Percentiles rank a stretch among this genome's conserved stretches.
These are phyloP conservation scores for Silurus aristotelis DNA, from an alignment of 2,797 vertebrate genomes.

Conservation along the genomic window DNA sequence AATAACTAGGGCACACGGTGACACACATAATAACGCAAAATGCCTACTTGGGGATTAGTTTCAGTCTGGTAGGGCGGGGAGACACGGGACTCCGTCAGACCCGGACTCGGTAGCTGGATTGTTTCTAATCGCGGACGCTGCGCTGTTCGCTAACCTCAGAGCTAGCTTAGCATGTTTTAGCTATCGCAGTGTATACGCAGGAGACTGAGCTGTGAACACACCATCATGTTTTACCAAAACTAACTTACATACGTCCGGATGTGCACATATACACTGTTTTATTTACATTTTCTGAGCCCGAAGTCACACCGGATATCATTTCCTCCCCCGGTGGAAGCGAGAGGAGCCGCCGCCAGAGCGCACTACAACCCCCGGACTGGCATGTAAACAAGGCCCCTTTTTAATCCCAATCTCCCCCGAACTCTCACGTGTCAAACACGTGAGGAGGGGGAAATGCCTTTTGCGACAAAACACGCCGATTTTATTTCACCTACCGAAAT, in stretches of 20 bases:
- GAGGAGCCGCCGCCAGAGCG: conserved; percentile 57
- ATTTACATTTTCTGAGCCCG: not conserved
- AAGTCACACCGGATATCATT: not conserved
- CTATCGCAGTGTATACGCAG: conserved; percentile 7
- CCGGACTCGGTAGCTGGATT: conserved; percentile 25
- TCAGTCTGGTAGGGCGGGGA: conserved; percentile 15
- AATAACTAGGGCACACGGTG: conserved; percentile 74
- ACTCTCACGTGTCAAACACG: conserved; percentile 16
- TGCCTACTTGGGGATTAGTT: conserved; percentile 59
- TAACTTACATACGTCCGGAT: too few relatives aligned
- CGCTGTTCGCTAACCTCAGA: not conserved
- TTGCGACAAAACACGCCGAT: not conserved
- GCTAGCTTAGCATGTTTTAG: conserved; percentile 13
- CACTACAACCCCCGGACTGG: conserved; percentile 69
- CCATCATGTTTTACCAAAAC: not conserved
- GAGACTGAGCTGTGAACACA: not conserved
- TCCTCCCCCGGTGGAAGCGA: conserved; percentile 42
- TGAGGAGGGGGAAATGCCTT: not conserved
- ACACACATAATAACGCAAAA: conserved; percentile 69
- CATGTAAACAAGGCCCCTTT: conserved; percentile 83
- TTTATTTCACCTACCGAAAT: conserved; percentile 64
- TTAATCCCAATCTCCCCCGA: too few relatives aligned
- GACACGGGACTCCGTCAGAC: conserved; percentile 4
- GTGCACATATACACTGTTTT: not conserved
- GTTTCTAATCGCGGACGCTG: conserved; percentile 44